These are phyloP conservation scores for Drosophila nigrodunni DNA, from an alignment of 1,140 invertebrate genomes.

Conservation along the genomic window DNA sequence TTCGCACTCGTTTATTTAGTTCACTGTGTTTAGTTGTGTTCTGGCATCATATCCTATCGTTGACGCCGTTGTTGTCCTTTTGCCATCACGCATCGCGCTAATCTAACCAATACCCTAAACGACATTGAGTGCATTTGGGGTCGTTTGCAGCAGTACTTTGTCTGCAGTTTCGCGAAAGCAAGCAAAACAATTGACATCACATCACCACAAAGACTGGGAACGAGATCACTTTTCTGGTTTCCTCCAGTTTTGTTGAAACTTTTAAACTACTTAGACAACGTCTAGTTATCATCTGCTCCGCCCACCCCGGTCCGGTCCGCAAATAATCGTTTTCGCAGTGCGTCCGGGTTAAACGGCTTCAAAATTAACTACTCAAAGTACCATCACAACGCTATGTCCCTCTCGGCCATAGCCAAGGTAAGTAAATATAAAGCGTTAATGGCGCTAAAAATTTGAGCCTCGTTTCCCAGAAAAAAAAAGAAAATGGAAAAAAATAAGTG, in stretches of 20 bases:
- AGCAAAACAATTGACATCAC: neutral
- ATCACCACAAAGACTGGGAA: neutral
- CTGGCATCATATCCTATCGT: slow-evolving; percentile 77
- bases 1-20: slow-evolving; percentile 79
- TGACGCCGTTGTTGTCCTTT: slow-evolving; percentile 45
- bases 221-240: neutral
- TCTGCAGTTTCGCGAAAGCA: neutral
- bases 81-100: slow-evolving; percentile 40
- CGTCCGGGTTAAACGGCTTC: slow-evolving; percentile 77
- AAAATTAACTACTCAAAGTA: slow-evolving; percentile 85
- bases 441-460: slow-evolving; percentile 53
- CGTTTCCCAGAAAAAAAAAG: slow-evolving; percentile 10
- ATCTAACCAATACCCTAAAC: slow-evolving; percentile 47
- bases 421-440: slow-evolving; percentile 42
- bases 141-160: slow-evolving; percentile 26
- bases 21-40: slow-evolving; percentile 77
- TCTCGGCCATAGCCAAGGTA: slow-evolving; percentile 85
- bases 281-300: slow-evolving; percentile 8
- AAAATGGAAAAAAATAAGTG: neutral
- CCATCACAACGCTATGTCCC: slow-evolving; percentile 85
- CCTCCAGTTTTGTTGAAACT: neutral
- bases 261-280: neutral
- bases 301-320: slow-evolving; percentile 27
- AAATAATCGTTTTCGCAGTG: slow-evolving; percentile 51
- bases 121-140: slow-evolving; percentile 64